These are phyloP conservation scores for Dryobates pubescens DNA, from an alignment of 2,797 vertebrate species.

Conservation along the genomic window DNA sequence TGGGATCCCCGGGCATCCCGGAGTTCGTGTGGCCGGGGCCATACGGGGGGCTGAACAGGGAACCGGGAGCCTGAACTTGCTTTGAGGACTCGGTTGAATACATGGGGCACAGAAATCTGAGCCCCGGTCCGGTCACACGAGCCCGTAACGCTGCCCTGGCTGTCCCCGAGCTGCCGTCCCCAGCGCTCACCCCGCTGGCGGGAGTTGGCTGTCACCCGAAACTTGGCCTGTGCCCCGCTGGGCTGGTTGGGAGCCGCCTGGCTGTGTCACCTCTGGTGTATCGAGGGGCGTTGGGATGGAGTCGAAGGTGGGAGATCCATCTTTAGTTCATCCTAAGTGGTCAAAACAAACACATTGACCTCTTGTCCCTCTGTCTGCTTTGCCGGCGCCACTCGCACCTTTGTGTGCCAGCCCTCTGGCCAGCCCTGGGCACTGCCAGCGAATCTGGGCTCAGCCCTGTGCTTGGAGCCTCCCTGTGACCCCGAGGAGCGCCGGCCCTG, in stretches of 20 bases:
- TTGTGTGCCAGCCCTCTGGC: background rate
- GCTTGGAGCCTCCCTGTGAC: rapidly evolving
- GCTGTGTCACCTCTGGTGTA: rapidly evolving
- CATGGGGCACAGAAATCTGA: rapidly evolving
- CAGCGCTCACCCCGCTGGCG: background rate
- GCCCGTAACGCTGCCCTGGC: background rate
- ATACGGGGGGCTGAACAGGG: too few species aligned
- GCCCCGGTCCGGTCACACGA: background rate
- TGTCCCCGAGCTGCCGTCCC: background rate
- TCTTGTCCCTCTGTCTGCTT: background rate
- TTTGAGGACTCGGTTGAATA: background rate
- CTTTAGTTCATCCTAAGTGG: background rate
- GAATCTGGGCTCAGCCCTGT: background rate
- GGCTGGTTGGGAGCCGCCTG: background rate
- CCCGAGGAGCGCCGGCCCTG: too few species aligned
- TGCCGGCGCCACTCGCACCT: background rate
- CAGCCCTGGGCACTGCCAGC: background rate
- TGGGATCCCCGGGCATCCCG: background rate
- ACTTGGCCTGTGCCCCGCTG: background rate
- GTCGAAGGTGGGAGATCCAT: background rate
- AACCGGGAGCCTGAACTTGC: too few species aligned
- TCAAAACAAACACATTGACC: background rate
- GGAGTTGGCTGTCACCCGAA: too few species aligned
- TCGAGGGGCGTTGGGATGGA: background rate
- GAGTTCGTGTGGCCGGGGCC: background rate